A percentile compares a stretch with the other conserved stretches of the same genome.
Evolutionary conservation across 2,113 vertebrate genomes (phyloP).

Genomic region (Danionella cerebrum): DNA sequence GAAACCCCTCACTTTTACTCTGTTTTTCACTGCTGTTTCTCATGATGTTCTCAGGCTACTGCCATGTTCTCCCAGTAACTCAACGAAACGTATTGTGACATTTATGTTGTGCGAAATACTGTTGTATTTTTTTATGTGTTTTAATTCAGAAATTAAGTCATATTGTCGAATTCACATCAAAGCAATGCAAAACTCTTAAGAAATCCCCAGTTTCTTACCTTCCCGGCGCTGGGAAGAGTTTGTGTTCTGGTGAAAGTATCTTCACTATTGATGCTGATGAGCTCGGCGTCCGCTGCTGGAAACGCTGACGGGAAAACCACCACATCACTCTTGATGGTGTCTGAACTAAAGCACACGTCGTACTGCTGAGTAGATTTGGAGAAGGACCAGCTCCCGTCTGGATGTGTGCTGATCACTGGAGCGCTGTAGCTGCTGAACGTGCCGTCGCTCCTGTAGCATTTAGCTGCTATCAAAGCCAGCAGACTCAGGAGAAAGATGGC

Average conservation of each 20-base stretch:
- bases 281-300: conserved; percentile 28
- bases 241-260: conserved; percentile 41
- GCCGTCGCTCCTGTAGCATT: conserved; percentile 35
- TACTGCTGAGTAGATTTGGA: conserved; percentile 55
- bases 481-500: conserved; percentile 54
- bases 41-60: too few species aligned
- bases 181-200: too few species aligned
- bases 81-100: too few species aligned
- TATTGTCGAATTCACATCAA: too few species aligned
- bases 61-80: too few species aligned
- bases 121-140: too few species aligned
- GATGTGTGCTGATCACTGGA: conserved; percentile 39
- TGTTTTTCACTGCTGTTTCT: too few species aligned
- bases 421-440: conserved; percentile 25
- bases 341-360: conserved; percentile 54
- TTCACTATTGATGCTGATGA: conserved; percentile 34
- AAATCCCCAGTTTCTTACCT: too few species aligned
- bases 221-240: conserved; percentile 9
- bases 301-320: conserved; percentile 30
- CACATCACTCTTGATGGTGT: conserved; percentile 40
- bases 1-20: too few species aligned
- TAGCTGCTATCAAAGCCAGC: conserved; percentile 35
- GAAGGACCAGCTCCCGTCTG: conserved; percentile 54
- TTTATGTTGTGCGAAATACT: too few species aligned
- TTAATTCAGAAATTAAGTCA: too few species aligned